phyloP scores from a whole-genome alignment of 2,797 vertebrate species.

The Eidolon dupreanum region DNA sequence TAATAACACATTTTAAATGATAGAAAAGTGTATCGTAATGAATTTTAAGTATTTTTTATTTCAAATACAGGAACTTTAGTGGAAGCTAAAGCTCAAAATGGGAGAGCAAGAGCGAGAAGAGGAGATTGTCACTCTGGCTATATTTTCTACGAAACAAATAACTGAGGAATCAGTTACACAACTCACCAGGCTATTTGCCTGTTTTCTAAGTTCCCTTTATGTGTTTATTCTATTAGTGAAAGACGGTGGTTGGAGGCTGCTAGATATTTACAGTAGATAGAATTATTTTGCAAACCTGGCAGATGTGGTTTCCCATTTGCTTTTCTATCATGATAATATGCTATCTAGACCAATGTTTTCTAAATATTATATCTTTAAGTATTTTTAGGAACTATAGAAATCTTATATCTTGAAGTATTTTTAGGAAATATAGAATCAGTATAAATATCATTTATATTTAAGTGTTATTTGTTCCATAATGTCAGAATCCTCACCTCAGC shows the following conservation, averaged over 20 bases:
- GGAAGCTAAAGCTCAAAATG: background rate
- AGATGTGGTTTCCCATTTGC: background rate
- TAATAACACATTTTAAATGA: background rate
- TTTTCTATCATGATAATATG: background rate
- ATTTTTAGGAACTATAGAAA: background rate
- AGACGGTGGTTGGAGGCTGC: background rate
- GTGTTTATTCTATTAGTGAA: background rate
- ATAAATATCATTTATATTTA: background rate
- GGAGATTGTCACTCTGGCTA: background rate
- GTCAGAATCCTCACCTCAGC: background rate
- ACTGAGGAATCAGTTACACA: background rate
- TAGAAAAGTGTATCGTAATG: background rate
- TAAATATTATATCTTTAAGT: background rate
- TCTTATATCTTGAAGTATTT: background rate
- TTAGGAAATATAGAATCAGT: background rate
- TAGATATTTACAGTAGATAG: background rate
- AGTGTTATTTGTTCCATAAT: background rate
- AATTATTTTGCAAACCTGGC: background rate
- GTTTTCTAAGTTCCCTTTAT: background rate
- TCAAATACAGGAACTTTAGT: background rate
- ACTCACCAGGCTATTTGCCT: background rate
- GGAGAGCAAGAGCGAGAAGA: background rate
- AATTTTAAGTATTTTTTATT: conserved; percentile 10
- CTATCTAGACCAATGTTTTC: background rate
- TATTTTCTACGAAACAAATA: conserved; percentile 4